These are phyloP conservation scores for Pasiphila rectangulata DNA, from an alignment of 2,888 invertebrate genomes.

Conservation along the genomic window DNA sequence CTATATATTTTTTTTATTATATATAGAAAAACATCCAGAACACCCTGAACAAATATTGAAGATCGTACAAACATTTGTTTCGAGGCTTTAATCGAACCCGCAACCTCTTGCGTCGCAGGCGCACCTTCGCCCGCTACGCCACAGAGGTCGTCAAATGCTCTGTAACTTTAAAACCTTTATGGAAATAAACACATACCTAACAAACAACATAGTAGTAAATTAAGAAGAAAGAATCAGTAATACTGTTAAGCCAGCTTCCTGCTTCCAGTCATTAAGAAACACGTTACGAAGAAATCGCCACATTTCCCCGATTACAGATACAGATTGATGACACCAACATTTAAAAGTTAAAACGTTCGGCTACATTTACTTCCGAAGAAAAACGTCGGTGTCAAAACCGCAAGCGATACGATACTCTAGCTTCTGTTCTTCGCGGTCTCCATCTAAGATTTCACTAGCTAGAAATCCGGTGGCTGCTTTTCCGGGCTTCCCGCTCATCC, in stretches of 20 bases:
- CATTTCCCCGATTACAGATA: constrained; percentile 48
- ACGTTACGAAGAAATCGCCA: constrained; percentile 50
- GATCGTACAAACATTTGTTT: no score
- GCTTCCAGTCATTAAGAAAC: constrained; percentile 46
- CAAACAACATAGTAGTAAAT: no score
- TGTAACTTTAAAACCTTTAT: no score
- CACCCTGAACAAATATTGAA: no score
- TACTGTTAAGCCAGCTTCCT: constrained; percentile 44
- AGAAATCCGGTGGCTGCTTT: constrained; percentile 76
- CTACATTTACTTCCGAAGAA: constrained; percentile 64
- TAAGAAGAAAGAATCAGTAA: constrained; percentile 43
- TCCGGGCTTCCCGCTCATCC: constrained; percentile 77
- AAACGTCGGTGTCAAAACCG: constrained; percentile 44
- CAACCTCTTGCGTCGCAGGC: no score
- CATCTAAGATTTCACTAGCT: constrained; percentile 75
- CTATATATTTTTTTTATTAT: no score
- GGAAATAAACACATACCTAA: no score
- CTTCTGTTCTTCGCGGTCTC: constrained; percentile 48
- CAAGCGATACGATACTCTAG: constrained; percentile 51
- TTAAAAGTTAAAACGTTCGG: constrained; percentile 48
- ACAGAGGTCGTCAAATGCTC: no score
- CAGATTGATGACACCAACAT: constrained; percentile 48
- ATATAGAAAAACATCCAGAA: no score
- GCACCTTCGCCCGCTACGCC: no score
- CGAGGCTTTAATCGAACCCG: no score